phyloP scores from a whole-genome alignment of 2,113 vertebrate genomes.

The Motacilla alba region DNA sequence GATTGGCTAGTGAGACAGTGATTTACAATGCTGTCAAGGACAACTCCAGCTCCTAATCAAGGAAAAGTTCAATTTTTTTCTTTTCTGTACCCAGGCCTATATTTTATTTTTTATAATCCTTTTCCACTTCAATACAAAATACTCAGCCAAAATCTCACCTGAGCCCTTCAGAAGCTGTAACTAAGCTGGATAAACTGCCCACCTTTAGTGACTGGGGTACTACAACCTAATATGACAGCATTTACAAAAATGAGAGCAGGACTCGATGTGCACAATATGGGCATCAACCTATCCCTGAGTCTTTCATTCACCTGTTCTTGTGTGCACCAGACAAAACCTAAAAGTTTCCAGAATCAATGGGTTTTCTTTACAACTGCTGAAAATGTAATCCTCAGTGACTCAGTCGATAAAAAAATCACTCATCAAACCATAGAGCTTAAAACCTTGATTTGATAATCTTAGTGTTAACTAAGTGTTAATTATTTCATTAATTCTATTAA shows the following conservation, averaged over 20 bases:
- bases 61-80: background rate
- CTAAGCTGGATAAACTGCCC: background rate
- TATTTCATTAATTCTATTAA: background rate
- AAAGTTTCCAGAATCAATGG: background rate
- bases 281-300: fast-evolving
- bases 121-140: background rate
- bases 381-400: background rate
- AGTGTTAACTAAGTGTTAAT: background rate
- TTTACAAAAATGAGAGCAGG: background rate
- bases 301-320: background rate
- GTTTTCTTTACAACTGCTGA: background rate
- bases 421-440: background rate
- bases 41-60: conserved; percentile 33
- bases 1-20: background rate
- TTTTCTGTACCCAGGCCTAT: background rate
- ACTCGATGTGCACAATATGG: fast-evolving
- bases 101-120: conserved; percentile 36
- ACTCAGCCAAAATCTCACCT: background rate
- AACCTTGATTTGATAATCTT: background rate
- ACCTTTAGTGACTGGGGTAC: background rate
- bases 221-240: background rate
- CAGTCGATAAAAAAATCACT: background rate
- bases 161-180: background rate
- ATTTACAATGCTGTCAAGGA: conserved; percentile 24
- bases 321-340: background rate